A percentile compares a stretch with the other conserved stretches of the same genome.
phyloP scores from a whole-genome alignment of 2,888 invertebrate species.

The Agapostemon virescens region DNA sequence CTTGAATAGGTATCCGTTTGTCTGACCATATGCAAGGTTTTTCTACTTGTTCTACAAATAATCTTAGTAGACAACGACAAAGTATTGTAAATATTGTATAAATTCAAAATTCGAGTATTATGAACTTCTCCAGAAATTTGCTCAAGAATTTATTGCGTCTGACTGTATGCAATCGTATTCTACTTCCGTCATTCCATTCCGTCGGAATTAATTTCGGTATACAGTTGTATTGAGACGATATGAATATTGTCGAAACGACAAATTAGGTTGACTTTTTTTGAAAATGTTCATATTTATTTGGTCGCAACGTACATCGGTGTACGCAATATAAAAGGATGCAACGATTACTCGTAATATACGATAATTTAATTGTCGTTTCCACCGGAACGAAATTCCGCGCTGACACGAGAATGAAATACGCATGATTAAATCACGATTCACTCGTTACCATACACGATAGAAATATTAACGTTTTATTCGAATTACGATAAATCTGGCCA shows the following conservation, averaged over 20 bases:
- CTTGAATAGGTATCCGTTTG: background rate
- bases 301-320: background rate
- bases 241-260: background rate
- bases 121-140: background rate
- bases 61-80: too few species aligned
- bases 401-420: background rate
- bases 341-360: background rate
- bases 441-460: background rate
- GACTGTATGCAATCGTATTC: background rate
- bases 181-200: background rate
- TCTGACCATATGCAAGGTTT: background rate
- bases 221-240: background rate
- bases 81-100: too few species aligned
- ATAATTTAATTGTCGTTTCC: slow-evolving; percentile 11
- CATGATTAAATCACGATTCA: background rate
- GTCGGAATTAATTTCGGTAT: background rate
- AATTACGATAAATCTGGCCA: background rate
- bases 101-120: too few species aligned
- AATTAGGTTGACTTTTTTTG: background rate
- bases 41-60: background rate
- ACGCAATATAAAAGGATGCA: background rate
- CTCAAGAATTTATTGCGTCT: background rate
- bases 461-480: slow-evolving; percentile 28
- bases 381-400: background rate
- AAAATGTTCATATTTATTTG: background rate